These are phyloP conservation scores for Melanophora roralis DNA, from an alignment of 2,888 invertebrate genomes.

Conservation along the genomic window DNA sequence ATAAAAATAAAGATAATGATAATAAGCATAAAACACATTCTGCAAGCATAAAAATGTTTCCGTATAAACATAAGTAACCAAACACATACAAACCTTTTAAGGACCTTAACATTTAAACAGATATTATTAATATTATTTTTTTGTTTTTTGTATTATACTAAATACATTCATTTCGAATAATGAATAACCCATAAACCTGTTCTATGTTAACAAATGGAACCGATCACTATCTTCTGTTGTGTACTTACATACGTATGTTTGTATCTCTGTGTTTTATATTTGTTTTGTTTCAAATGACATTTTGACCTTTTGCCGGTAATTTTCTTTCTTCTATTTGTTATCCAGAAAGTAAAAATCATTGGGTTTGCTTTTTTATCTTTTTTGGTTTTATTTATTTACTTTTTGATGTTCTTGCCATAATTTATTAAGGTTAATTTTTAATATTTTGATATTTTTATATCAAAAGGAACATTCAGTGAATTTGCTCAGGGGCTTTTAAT, in stretches of 20 bases:
- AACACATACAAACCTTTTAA: neutral
- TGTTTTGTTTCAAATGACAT: neutral
- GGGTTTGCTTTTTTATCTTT: neutral
- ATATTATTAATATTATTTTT: constrained; percentile 21
- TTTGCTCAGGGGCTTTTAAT: no score
- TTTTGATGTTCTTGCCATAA: neutral
- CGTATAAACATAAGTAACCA: neutral
- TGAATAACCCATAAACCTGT: no score
- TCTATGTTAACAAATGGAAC: neutral
- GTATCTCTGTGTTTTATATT: neutral
- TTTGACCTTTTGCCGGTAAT: constrained; percentile 34
- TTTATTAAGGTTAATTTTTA: constrained; percentile 6
- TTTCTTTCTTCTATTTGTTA: neutral
- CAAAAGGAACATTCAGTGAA: no score
- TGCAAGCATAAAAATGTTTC: neutral
- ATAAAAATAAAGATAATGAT: constrained; percentile 52
- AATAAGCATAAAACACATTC: constrained; percentile 38
- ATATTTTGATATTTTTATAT: neutral
- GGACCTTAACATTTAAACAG: neutral
- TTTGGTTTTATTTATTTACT: neutral
- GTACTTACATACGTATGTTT: neutral
- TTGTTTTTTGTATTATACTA: constrained; percentile 35
- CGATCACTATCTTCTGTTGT: constrained; percentile 28
- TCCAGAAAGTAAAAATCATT: neutral
- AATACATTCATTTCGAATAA: constrained; percentile 24